These are phyloP conservation scores for Antheraea yamamai DNA, from an alignment of 2,888 invertebrate species.

Conservation along the genomic window DNA sequence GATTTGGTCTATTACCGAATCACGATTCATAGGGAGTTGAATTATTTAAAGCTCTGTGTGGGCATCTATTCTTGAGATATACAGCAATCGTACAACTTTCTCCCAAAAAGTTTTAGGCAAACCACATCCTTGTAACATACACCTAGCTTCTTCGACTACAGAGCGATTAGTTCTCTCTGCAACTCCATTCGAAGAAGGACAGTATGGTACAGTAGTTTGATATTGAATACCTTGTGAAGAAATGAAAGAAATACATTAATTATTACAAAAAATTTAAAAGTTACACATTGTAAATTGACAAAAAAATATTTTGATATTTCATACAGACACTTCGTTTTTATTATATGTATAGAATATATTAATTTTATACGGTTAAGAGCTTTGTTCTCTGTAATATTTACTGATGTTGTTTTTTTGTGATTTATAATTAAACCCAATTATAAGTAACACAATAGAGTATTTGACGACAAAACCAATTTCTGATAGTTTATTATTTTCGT, in stretches of 20 bases:
- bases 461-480: too few species aligned
- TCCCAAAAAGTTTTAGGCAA: neutral
- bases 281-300: too few species aligned
- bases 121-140: neutral
- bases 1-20: neutral
- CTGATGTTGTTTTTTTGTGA: too few species aligned
- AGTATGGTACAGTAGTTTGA: neutral
- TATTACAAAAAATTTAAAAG: too few species aligned
- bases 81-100: neutral
- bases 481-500: too few species aligned
- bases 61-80: neutral
- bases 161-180: neutral
- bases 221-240: neutral
- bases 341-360: too few species aligned
- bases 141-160: neutral
- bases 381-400: too few species aligned
- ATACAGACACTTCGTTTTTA: too few species aligned
- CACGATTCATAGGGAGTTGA: neutral
- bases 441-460: too few species aligned
- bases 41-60: neutral
- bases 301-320: too few species aligned
- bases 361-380: too few species aligned
- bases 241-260: neutral
- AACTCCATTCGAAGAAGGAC: neutral
- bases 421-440: too few species aligned